Conservation (phyloP, 2,113 vertebrate species). For the Hippopotamus amphibius region DNA sequence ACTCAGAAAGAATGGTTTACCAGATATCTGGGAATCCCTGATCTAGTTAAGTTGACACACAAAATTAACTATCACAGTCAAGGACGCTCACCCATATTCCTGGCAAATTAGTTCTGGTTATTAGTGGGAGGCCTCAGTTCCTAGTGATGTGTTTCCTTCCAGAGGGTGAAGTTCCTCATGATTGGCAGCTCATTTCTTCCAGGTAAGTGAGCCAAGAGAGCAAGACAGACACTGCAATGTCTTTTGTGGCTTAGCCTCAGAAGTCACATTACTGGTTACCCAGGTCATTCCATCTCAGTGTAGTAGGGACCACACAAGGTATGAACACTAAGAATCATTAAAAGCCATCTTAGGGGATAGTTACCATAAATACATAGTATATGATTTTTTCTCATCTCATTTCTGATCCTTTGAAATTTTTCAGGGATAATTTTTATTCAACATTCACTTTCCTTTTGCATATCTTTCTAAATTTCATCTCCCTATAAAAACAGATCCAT, state of each 20-base stretch:
- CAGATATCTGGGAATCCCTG: neutral
- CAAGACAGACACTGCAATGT: neutral
- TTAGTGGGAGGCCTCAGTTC: neutral
- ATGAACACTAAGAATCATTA: neutral
- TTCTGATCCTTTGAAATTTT: neutral
- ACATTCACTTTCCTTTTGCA: neutral
- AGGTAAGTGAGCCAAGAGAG: neutral
- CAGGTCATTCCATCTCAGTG: neutral
- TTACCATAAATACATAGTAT: neutral
- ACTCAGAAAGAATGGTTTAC: neutral
- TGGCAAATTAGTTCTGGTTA: neutral
- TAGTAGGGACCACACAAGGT: neutral
- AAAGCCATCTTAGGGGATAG: neutral
- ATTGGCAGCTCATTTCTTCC: neutral
- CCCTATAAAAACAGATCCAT: neutral
- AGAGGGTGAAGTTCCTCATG: neutral
- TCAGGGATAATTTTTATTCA: constrained; percentile 14
- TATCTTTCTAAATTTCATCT: neutral
- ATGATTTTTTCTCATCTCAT: neutral
- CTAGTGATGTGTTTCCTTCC: neutral
- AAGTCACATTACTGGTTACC: neutral
- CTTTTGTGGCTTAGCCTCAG: neutral
- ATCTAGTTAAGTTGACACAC: neutral
- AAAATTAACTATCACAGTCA: neutral
- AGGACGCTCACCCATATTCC: neutral